Conservation (phyloP, 2,797 vertebrate genomes). For the Chanos chanos region DNA sequence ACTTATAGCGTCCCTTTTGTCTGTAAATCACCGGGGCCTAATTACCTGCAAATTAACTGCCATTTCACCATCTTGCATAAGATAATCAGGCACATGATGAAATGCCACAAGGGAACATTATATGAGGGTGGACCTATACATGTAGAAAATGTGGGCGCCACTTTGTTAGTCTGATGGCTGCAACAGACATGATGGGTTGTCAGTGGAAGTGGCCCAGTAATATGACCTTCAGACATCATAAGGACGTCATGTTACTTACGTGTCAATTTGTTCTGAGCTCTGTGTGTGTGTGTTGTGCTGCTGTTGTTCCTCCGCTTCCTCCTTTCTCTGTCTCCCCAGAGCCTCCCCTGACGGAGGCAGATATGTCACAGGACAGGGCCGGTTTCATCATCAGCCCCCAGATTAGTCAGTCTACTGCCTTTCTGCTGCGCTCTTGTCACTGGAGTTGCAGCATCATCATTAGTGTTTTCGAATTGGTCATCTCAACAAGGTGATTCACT, state of each 20-base stretch:
- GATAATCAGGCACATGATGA: slow-evolving; percentile 81
- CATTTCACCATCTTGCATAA: slow-evolving; percentile 89
- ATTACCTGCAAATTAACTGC: slow-evolving; percentile 80
- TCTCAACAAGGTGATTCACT: slow-evolving; percentile 4
- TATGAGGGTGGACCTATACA: slow-evolving; percentile 59
- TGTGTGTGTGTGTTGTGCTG: slow-evolving; percentile 12
- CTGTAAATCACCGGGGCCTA: slow-evolving; percentile 80
- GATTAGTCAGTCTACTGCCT: slow-evolving; percentile 22
- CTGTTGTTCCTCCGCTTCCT: neutral
- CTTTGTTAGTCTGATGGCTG: slow-evolving; percentile 63
- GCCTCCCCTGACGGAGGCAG: slow-evolving; percentile 19
- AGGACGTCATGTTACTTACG: slow-evolving; percentile 52
- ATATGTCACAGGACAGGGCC: slow-evolving; percentile 40
- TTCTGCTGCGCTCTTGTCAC: slow-evolving; percentile 7
- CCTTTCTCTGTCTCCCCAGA: slow-evolving; percentile 27
- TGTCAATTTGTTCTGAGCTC: slow-evolving; percentile 40
- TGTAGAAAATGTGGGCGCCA: slow-evolving; percentile 53
- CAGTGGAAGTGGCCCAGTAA: slow-evolving; percentile 44
- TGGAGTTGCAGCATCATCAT: slow-evolving; percentile 38
- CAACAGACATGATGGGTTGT: slow-evolving; percentile 55
- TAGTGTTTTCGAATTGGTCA: slow-evolving; percentile 6
- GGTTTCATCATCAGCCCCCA: slow-evolving; percentile 29
- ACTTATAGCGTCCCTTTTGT: slow-evolving; percentile 59
- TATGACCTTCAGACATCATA: slow-evolving; percentile 52
- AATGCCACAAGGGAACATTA: slow-evolving; percentile 68